phyloP scores from a whole-genome alignment of 2,888 invertebrate species.

The Agonum fuliginosum region DNA sequence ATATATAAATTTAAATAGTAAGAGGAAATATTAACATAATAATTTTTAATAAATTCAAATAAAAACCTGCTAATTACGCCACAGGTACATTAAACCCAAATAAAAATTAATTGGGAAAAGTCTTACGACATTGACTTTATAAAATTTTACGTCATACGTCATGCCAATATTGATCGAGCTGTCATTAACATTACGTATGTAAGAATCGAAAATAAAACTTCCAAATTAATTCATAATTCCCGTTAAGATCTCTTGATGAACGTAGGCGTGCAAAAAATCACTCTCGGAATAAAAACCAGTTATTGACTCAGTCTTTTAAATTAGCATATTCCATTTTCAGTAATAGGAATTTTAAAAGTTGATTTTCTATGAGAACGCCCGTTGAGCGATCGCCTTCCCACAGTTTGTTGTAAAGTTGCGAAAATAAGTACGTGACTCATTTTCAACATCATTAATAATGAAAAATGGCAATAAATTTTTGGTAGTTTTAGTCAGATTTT shows the following conservation, averaged over 20 bases:
- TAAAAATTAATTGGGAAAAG: no score
- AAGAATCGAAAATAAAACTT: no score
- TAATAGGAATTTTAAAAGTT: conserved; percentile 21
- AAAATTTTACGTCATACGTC: no score
- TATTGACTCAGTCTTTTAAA: conserved; percentile 11
- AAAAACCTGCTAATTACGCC: no score
- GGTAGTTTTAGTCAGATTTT: neutral
- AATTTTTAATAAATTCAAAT: no score
- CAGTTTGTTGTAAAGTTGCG: conserved; percentile 8
- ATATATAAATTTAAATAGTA: no score
- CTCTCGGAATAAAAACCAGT: conserved; percentile 1
- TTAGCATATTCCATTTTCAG: conserved; percentile 34
- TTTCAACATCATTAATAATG: neutral
- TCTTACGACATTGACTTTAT: no score
- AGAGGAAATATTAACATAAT: no score
- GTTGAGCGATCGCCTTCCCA: conserved; percentile 9
- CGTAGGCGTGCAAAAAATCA: conserved; percentile 20
- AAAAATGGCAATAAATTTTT: neutral
- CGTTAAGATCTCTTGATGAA: neutral
- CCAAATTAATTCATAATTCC: neutral
- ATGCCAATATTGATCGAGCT: no score
- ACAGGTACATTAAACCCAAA: no score
- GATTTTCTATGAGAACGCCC: conserved; percentile 24
- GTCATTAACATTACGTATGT: no score
- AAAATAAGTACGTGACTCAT: conserved; percentile 8